Evolutionary conservation across 1,140 invertebrate species (phyloP).

Genomic region (Drosophila tsacasi): DNA sequence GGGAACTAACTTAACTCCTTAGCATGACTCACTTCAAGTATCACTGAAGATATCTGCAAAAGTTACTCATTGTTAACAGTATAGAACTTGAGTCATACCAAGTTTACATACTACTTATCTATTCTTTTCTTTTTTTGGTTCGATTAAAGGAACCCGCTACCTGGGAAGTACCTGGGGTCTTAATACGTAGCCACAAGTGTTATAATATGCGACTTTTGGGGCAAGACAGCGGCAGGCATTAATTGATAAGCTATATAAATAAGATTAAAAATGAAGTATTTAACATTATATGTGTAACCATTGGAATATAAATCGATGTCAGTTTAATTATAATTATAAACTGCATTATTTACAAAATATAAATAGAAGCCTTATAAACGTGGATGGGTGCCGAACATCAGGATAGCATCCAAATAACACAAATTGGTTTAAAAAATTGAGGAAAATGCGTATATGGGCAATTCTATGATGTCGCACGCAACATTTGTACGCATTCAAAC

Average conservation of each 20-base stretch:
- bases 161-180: conserved; percentile 4
- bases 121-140: background rate
- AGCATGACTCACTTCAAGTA: conserved; percentile 11
- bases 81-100: conserved; percentile 8
- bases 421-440: no score
- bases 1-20: background rate
- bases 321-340: background rate
- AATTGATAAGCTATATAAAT: background rate
- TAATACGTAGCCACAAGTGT: background rate
- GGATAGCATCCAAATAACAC: no score
- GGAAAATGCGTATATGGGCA: no score
- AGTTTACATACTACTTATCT: conserved; percentile 18
- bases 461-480: no score
- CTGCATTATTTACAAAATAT: background rate
- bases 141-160: background rate
- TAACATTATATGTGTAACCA: no score
- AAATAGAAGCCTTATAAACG: background rate
- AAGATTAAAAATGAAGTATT: background rate
- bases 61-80: conserved; percentile 19
- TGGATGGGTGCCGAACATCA: no score
- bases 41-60: conserved; percentile 12
- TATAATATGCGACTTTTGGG: no score
- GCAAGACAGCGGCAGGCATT: background rate
- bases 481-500: no score
- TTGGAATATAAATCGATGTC: background rate